Evolutionary conservation across 53 echinoderm and acorn worm genomes (phyloP).

Genomic region (Luidia sarsii): DNA sequence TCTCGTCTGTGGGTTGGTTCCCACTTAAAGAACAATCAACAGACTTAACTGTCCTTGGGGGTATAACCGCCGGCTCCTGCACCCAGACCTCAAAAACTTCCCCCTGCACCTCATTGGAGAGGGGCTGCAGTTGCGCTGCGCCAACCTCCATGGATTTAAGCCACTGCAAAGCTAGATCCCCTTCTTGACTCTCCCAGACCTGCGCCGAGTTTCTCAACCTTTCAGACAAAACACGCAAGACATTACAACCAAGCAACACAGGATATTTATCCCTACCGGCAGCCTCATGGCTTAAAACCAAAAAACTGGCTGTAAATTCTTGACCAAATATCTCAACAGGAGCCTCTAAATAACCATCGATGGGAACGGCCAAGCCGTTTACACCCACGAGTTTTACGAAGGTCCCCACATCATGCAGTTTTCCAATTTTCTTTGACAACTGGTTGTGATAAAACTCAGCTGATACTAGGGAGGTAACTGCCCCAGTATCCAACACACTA

Average conservation of each 20-base stretch:
- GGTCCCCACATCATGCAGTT: constrained; percentile 16
- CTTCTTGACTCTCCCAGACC: neutral
- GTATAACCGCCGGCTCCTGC: neutral
- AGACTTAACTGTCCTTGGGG: neutral
- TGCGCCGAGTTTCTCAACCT: neutral
- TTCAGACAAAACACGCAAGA: neutral
- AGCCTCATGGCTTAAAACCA: constrained; percentile 1
- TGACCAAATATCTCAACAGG: constrained; percentile 29
- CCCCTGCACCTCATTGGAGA: neutral
- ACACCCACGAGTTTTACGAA: constrained; percentile 43
- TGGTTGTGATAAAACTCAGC: constrained; percentile 34
- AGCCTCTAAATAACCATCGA: constrained; percentile 39
- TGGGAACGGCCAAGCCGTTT: constrained; percentile 30
- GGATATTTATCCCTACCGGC: neutral
- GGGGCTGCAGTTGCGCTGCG: neutral
- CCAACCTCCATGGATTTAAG: neutral
- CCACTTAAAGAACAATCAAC: constrained; percentile 1
- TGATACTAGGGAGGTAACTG: constrained; percentile 49
- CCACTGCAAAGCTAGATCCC: constrained; percentile 24
- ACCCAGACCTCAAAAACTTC: constrained; percentile 14
- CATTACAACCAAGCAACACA: constrained; percentile 37
- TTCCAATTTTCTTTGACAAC: neutral
- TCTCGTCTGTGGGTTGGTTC: neutral
- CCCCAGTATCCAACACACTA: constrained; percentile 61
- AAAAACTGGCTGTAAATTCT: constrained; percentile 15